phyloP scores from a whole-genome alignment of 2,113 vertebrate genomes.

The Heterotis niloticus region DNA sequence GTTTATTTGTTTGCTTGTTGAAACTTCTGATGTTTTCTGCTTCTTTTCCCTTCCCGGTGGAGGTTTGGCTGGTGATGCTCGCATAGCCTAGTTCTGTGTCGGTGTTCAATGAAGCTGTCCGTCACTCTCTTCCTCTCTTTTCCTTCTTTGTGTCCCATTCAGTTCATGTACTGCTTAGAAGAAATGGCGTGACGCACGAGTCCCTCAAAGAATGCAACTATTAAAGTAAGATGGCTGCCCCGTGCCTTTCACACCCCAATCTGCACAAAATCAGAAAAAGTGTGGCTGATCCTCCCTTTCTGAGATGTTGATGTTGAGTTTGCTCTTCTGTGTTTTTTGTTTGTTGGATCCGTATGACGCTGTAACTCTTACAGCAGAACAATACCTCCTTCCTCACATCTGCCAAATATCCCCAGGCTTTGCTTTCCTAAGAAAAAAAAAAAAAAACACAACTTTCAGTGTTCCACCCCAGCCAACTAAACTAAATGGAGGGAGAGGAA shows the following conservation, averaged over 20 bases:
- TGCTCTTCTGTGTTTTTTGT: not conserved
- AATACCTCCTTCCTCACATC: not conserved
- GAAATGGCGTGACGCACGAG: not conserved
- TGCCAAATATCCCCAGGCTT: not conserved
- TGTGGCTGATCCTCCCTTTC: not conserved
- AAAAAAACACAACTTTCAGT: not conserved
- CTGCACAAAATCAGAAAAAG: conserved; percentile 19
- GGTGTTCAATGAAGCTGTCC: not conserved
- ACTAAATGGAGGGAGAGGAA: too few species aligned
- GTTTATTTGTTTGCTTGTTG: not conserved
- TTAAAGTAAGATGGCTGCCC: not conserved
- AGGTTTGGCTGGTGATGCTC: too few species aligned
- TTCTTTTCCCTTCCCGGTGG: not conserved
- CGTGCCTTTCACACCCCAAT: conserved; percentile 6
- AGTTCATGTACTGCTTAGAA: not conserved
- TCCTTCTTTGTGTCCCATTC: not conserved
- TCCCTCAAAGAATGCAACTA: not conserved
- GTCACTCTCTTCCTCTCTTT: not conserved
- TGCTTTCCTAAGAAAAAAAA: not conserved
- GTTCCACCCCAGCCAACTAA: not conserved
- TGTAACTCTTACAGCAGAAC: not conserved
- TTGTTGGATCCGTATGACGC: not conserved
- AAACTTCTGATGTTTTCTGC: not conserved
- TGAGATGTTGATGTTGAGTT: not conserved
- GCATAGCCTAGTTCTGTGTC: too few species aligned